Evolutionary conservation across 2,113 vertebrate species (phyloP).

Genomic region (Vulpes lagopus): DNA sequence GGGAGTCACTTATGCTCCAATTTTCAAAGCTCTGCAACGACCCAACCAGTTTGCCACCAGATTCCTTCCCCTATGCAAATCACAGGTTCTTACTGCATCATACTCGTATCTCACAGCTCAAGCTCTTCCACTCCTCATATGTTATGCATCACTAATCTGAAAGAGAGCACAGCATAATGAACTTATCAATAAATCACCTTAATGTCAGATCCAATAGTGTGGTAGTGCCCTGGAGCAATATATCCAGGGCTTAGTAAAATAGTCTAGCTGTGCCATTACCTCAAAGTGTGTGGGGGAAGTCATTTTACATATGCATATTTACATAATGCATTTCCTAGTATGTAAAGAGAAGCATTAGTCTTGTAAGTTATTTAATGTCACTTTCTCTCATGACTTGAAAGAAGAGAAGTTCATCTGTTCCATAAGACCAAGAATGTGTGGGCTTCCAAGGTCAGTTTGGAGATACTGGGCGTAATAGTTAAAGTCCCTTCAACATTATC

Average conservation of each 20-base stretch:
- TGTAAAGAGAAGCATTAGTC: not conserved
- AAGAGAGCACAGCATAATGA: not conserved
- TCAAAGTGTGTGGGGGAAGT: not conserved
- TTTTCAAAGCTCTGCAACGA: constrained; percentile 52
- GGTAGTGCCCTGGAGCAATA: not conserved
- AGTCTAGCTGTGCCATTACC: not conserved
- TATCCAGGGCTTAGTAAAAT: not conserved
- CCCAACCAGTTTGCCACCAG: not conserved
- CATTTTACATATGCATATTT: not conserved
- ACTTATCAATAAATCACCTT: not conserved
- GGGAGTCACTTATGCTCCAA: constrained; percentile 40
- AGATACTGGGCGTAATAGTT: not conserved
- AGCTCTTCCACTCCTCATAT: not conserved
- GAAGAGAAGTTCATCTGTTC: not conserved
- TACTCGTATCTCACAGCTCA: not conserved
- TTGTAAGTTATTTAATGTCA: not conserved
- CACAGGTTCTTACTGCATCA: not conserved
- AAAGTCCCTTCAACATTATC: not conserved
- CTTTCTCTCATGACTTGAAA: not conserved
- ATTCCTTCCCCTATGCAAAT: not conserved
- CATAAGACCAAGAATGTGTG: not conserved
- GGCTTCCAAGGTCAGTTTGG: not conserved
- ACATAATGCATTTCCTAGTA: not conserved
- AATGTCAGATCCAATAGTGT: not conserved
- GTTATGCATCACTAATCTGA: not conserved